These are phyloP conservation scores for Crocidura indochinensis DNA, from an alignment of 2,797 vertebrate genomes.

Conservation along the genomic window DNA sequence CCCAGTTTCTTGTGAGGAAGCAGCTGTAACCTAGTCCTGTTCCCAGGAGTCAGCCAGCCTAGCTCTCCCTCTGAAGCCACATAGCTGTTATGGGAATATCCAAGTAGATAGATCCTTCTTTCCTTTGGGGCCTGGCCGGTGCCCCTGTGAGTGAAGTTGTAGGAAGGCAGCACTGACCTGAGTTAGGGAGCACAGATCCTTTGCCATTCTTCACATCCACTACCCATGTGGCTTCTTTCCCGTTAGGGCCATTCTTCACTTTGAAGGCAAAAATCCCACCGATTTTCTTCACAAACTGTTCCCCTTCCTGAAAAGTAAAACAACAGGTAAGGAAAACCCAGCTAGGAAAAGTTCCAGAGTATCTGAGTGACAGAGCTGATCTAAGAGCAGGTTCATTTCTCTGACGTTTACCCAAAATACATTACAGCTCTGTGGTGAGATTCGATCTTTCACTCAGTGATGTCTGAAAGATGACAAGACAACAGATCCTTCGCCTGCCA, in stretches of 20 bases:
- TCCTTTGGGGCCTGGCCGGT: neutral
- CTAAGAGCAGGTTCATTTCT: neutral
- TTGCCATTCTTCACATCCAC: constrained; percentile 97
- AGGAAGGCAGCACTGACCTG: constrained; percentile 90
- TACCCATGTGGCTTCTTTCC: constrained; percentile 96
- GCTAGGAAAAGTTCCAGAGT: no score
- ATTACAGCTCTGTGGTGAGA: neutral
- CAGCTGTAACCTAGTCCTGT: neutral
- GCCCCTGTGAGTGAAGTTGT: neutral
- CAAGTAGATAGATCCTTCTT: neutral
- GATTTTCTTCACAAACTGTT: constrained; percentile 95
- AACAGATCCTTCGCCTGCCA: constrained; percentile 25
- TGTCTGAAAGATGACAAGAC: neutral
- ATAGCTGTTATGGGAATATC: neutral
- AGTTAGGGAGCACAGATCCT: constrained; percentile 93
- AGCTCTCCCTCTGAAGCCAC: neutral
- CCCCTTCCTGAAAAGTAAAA: constrained; percentile 93
- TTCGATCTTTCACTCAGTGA: constrained; percentile 26
- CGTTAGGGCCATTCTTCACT: constrained; percentile 95
- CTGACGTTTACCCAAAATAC: constrained; percentile 17
- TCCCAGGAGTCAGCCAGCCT: neutral
- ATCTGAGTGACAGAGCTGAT: no score
- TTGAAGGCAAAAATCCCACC: constrained; percentile 96
- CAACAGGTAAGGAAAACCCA: neutral
- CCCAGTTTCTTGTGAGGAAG: neutral